These are phyloP conservation scores for Battus philenor DNA, from an alignment of 1,140 invertebrate genomes.

Conservation along the genomic window DNA sequence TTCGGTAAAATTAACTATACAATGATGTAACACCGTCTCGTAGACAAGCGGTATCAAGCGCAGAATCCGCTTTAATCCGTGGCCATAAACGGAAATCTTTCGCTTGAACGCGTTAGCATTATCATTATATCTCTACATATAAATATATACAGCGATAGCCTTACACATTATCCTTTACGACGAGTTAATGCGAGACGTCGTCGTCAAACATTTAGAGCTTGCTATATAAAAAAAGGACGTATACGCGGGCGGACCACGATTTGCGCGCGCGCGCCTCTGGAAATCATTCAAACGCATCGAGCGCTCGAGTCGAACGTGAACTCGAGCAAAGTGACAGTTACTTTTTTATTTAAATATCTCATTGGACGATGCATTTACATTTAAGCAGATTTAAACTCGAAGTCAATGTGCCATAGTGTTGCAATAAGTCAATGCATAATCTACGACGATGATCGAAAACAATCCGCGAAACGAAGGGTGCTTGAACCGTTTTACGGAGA, in stretches of 20 bases:
- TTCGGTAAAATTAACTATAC: slow-evolving; percentile 38
- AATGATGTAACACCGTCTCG: slow-evolving; percentile 54
- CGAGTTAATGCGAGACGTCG: slow-evolving; percentile 61
- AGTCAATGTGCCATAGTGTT: slow-evolving; percentile 11
- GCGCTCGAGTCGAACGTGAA: slow-evolving; percentile 49
- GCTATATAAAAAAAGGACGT: slow-evolving; percentile 71
- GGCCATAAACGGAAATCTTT: slow-evolving; percentile 68
- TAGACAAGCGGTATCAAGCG: slow-evolving; percentile 50
- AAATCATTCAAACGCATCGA: slow-evolving; percentile 61
- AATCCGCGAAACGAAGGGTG: slow-evolving; percentile 20
- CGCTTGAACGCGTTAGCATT: slow-evolving; percentile 42
- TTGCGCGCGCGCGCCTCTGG: slow-evolving; percentile 54
- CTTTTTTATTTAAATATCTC: slow-evolving; percentile 15
- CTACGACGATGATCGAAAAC: slow-evolving; percentile 27
- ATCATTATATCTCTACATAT: slow-evolving; percentile 42
- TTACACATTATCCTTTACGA: slow-evolving; percentile 72
- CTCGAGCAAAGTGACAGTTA: slow-evolving; percentile 42
- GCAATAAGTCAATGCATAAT: slow-evolving; percentile 23
- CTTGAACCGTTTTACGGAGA: slow-evolving; percentile 30
- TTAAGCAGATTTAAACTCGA: slow-evolving; percentile 12
- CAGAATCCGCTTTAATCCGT: slow-evolving; percentile 64
- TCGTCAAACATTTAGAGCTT: slow-evolving; percentile 66
- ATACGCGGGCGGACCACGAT: slow-evolving; percentile 30
- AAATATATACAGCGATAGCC: slow-evolving; percentile 59
- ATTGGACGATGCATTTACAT: slow-evolving; percentile 5